Base-by-base conservation (phyloP, 1,140 invertebrate species). In the Papilio aristodemus region DNA sequence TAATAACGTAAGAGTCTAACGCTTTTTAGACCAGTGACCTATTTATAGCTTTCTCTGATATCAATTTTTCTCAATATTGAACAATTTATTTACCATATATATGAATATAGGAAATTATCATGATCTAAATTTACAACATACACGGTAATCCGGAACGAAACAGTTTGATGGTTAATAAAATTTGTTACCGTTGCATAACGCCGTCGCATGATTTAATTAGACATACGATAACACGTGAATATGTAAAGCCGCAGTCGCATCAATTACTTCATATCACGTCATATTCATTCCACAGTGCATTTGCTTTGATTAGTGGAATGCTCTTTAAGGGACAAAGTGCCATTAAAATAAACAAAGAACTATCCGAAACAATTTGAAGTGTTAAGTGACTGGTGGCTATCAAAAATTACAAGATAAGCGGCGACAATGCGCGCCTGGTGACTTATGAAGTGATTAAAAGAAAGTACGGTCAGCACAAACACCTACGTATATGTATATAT, bases 361-460 rank as follows among this genome's bases (percentile, higher is more conserved):
- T 77, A 89, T 89, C 78, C 71, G 75, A 83, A 90, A 86, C 89
- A 84, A 90, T 91, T 87, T 81, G 78, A 84, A 87, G 89, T 86
- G 89, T 89, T 90, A 91, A 91, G 86, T 91, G 87, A 85, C 85
- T 88, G 77, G 81, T 81, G 84, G 74, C 84, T 90, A 91, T 91
- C 89, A 91, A 90, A 91, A 90, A 91, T 90, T 91, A 89, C 84
- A 69, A 83, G 89, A 91, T 90, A 91, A 87, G 68, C 69, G 46
- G 63, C 74, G 78, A 90, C 87, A 90, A 91, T 84, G 81, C 78
- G 76, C 69, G 76, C 67, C 74, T 62, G 71, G 85, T 91, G 86
- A 91, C 86, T 90, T 91, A 91, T 89, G 89, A 91, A 89, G 89
- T 81, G 86, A 87, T 91, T 88, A 90, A 81, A 85, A 82, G 73